Percentiles rank a stretch among this genome's conserved stretches.
These are phyloP conservation scores for mouse (Mus musculus) DNA, from an alignment of 2,113 vertebrate species.

Conservation along the genomic window GRCm39 chr16:42553501-42554000, in stretches of 20 bases:
- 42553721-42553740: background rate
- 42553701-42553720: constrained; percentile 23
- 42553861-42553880: background rate
- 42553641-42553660: background rate
- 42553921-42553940: too few relatives aligned
- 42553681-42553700: background rate
- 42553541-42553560: constrained; percentile 30
- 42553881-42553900: background rate
- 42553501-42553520: background rate
- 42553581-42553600: constrained; percentile 20
- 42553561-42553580: background rate
- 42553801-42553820: background rate
- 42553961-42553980: too few relatives aligned
- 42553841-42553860: background rate
- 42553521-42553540: constrained; percentile 35
- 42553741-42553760: constrained; percentile 41
- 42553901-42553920: too few relatives aligned
- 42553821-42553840: background rate
- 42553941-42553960: too few relatives aligned
- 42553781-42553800: background rate
- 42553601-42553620: background rate
- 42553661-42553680: background rate
- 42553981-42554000: too few relatives aligned
- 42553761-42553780: background rate
- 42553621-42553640: background rate